Percentiles rank a stretch among this genome's conserved stretches.
Conservation (phyloP, 1,140 invertebrate species). For the Drosophila hydei region DNA sequence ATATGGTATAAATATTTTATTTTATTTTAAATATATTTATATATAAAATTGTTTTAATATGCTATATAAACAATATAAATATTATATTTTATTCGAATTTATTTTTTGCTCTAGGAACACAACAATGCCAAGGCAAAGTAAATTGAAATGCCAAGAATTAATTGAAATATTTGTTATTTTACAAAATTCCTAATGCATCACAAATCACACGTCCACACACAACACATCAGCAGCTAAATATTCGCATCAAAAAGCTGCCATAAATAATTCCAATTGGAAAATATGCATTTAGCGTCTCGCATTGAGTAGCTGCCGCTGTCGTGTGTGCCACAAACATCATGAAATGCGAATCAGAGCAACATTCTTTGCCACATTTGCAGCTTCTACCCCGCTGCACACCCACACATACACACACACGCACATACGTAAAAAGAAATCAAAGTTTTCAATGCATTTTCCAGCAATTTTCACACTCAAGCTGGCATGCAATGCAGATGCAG, state of each 20-base stretch:
- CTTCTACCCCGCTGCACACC: not conserved
- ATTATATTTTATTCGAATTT: too few relatives aligned
- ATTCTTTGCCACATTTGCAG: not conserved
- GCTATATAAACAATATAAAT: too few relatives aligned
- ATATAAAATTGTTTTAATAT: too few relatives aligned
- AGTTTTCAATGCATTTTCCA: slow-evolving; percentile 57
- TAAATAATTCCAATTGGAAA: slow-evolving; percentile 1
- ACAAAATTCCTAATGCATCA: too few relatives aligned
- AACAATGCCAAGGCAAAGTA: too few relatives aligned
- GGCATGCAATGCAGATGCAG: slow-evolving; percentile 60
- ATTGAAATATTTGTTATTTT: too few relatives aligned
- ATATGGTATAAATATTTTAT: too few relatives aligned
- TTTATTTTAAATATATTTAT: too few relatives aligned
- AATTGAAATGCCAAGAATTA: too few relatives aligned
- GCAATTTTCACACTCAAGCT: slow-evolving; percentile 77
- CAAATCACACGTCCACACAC: too few relatives aligned
- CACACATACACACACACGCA: not conserved
- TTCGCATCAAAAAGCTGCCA: slow-evolving; percentile 1
- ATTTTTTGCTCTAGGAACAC: too few relatives aligned
- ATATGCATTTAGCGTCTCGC: slow-evolving; percentile 7
- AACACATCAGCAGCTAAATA: not conserved
- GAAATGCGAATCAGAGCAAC: slow-evolving; percentile 9
- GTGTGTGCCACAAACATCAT: not conserved
- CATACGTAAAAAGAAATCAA: slow-evolving; percentile 25
- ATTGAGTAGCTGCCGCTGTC: not conserved